Percentiles rank a stretch among this genome's conserved stretches.
Evolutionary conservation across 2,113 vertebrate species (phyloP).

Genomic region (Eulacestoma nigropectus): DNA sequence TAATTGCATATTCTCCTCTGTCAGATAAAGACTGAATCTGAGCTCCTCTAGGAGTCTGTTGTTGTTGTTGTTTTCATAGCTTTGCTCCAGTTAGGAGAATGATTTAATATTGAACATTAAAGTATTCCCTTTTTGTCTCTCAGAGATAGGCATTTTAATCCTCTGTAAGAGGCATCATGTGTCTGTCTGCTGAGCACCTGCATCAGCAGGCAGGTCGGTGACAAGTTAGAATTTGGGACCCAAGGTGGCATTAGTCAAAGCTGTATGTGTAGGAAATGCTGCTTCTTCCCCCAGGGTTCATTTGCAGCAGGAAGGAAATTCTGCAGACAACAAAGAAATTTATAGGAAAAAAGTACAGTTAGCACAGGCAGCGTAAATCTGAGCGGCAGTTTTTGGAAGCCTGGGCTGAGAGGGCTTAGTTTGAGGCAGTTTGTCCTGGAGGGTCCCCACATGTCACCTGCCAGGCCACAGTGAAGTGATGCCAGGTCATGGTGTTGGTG

Average conservation of each 20-base stretch:
- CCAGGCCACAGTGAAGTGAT: background rate
- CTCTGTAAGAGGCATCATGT: background rate
- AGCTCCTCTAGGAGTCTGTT: conserved; percentile 57
- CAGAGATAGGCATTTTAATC: conserved; percentile 44
- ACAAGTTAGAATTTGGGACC: background rate
- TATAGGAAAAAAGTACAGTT: background rate
- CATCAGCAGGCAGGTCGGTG: background rate
- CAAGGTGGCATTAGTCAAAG: background rate
- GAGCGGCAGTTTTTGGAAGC: background rate
- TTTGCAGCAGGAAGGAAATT: background rate
- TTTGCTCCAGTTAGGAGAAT: conserved; percentile 55
- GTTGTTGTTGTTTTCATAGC: conserved; percentile 65
- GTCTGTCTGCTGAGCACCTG: background rate
- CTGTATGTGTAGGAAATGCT: background rate
- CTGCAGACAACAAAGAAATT: background rate
- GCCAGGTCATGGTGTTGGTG: background rate
- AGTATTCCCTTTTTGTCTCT: conserved; percentile 53
- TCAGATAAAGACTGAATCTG: conserved; percentile 62
- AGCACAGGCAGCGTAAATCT: background rate
- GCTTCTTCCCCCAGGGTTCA: background rate
- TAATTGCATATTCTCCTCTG: conserved; percentile 58
- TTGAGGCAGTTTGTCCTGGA: background rate
- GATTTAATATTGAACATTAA: conserved; percentile 66
- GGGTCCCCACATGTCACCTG: background rate
- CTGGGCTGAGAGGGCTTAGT: background rate